Evolutionary conservation across 2,888 invertebrate species (phyloP).

Genomic region (Xestia xanthographa): DNA sequence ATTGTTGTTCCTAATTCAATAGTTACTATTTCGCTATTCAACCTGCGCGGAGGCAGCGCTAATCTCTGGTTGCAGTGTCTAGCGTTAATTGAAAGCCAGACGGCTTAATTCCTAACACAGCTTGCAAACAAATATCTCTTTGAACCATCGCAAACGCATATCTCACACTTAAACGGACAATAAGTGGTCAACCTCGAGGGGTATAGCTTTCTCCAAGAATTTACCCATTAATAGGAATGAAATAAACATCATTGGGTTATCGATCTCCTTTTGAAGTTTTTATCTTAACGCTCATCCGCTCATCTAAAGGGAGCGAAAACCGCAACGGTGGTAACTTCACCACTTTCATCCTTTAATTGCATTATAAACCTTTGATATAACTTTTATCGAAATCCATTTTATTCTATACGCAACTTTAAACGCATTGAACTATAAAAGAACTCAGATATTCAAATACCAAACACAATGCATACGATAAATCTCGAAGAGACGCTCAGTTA

Average conservation of each 20-base stretch:
- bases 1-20: constrained; percentile 72
- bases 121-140: constrained; percentile 72
- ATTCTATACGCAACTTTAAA: constrained; percentile 8
- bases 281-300: constrained; percentile 32
- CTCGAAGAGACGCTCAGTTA: constrained; percentile 70
- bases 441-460: constrained; percentile 28
- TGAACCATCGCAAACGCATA: constrained; percentile 43
- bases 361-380: constrained; percentile 12
- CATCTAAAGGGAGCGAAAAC: constrained; percentile 17
- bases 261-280: constrained; percentile 52
- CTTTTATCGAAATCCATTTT: background rate
- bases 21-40: constrained; percentile 74
- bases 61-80: constrained; percentile 73
- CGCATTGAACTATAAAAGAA: background rate
- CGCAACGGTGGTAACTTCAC: constrained; percentile 29
- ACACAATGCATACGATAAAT: constrained; percentile 63
- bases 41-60: constrained; percentile 66
- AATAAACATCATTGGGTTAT: constrained; percentile 32
- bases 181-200: background rate
- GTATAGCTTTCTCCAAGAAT: constrained; percentile 15
- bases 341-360: constrained; percentile 3
- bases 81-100: constrained; percentile 83
- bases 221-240: constrained; percentile 2
- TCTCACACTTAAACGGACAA: constrained; percentile 6
- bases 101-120: constrained; percentile 77